These are phyloP conservation scores for Actenoides lindsayi DNA, from an alignment of 2,113 vertebrate species.

Conservation along the genomic window DNA sequence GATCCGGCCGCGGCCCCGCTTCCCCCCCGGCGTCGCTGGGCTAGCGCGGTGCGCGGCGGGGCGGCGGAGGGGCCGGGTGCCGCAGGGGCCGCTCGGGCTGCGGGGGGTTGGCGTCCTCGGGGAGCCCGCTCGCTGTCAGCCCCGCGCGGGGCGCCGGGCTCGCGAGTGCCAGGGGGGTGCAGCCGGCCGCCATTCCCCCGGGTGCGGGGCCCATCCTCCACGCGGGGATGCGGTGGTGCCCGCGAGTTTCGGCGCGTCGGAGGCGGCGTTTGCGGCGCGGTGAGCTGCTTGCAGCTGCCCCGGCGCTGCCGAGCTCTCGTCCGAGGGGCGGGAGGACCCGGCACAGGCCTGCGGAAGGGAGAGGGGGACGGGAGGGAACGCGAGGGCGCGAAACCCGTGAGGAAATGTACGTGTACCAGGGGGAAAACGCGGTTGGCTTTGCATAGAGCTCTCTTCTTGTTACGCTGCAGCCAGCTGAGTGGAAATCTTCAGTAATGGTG, in stretches of 20 bases:
- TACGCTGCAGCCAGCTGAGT: neutral
- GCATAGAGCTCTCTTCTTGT: neutral
- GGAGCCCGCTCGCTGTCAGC: too few relatives aligned
- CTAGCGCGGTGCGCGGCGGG: neutral
- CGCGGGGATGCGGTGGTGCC: neutral
- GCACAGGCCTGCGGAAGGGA: neutral
- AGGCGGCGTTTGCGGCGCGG: neutral
- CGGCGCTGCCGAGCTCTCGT: rapidly evolving
- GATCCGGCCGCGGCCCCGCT: neutral
- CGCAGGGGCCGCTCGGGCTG: neutral
- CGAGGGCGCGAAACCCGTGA: neutral
- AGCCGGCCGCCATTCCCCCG: neutral
- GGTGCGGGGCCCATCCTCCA: rapidly evolving
- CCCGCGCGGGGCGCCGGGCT: rapidly evolving
- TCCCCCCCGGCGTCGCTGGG: neutral
- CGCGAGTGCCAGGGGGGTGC: neutral
- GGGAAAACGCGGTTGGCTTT: rapidly evolving
- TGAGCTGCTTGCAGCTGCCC: neutral
- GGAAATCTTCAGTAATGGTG: neutral
- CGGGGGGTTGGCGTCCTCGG: neutral
- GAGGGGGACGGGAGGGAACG: rapidly evolving
- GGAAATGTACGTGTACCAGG: rapidly evolving
- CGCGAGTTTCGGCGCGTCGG: neutral
- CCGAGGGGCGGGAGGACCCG: neutral
- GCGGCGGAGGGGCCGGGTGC: rapidly evolving